Conservation (phyloP, 2,113 vertebrate genomes). For the Odocoileus virginianus region DNA sequence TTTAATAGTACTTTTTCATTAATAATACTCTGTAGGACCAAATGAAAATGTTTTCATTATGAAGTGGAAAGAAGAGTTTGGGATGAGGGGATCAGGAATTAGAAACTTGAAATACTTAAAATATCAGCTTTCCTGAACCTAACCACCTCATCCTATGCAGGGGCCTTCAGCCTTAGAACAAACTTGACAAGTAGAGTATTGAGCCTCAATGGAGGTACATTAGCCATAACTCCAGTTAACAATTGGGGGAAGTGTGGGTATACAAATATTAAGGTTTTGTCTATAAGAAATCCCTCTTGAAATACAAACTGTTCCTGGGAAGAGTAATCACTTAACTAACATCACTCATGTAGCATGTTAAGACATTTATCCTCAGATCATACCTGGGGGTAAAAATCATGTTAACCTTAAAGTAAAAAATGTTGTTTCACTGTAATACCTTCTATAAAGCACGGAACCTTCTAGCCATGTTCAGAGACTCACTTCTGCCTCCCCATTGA, state of each 20-base stretch:
- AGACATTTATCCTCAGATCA: neutral
- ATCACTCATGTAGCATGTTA: neutral
- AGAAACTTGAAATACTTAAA: neutral
- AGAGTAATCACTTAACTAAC: neutral
- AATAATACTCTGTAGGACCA: neutral
- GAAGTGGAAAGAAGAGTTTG: neutral
- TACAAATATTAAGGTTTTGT: neutral
- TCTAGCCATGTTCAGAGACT: neutral
- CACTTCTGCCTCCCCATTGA: neutral
- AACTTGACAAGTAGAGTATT: neutral
- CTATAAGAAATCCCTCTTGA: neutral
- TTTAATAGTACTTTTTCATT: slow-evolving; percentile 14
- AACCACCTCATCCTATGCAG: neutral
- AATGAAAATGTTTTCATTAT: slow-evolving; percentile 9
- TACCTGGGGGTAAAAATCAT: neutral
- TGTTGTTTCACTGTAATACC: neutral
- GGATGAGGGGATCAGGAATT: neutral
- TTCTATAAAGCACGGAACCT: neutral
- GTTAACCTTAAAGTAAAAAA: neutral
- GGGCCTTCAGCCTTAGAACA: neutral
- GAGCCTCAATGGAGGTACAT: neutral
- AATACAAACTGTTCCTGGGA: neutral
- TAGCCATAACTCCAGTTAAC: neutral
- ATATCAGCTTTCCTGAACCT: neutral
- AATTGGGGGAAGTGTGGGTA: neutral